These are phyloP conservation scores for Hemicrepidius hirtus DNA, from an alignment of 2,888 invertebrate species.

Conservation along the genomic window DNA sequence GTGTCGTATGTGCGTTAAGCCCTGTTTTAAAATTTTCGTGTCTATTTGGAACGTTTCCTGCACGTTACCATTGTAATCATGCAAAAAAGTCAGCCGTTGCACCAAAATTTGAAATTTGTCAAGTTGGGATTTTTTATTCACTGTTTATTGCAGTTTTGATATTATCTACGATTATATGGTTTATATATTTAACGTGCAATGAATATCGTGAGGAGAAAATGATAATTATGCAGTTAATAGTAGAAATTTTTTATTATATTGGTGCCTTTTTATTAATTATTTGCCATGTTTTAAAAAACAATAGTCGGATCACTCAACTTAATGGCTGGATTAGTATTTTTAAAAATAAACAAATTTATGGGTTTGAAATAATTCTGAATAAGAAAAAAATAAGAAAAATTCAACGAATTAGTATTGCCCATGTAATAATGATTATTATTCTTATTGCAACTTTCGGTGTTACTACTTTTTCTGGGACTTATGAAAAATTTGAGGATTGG, in stretches of 20 bases:
- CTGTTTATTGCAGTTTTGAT: neutral
- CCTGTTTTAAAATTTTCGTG: neutral
- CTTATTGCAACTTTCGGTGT: neutral
- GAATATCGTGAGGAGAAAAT: neutral
- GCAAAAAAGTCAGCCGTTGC: neutral
- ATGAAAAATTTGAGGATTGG: conserved; percentile 19
- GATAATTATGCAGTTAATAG: conserved; percentile 31
- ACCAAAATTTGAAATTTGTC: conserved; percentile 6
- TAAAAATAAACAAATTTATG: neutral
- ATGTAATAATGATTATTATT: neutral
- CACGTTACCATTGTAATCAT: conserved; percentile 18
- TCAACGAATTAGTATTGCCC: neutral
- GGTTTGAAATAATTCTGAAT: neutral
- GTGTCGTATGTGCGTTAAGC: conserved; percentile 20
- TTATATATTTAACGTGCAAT: conserved; percentile 6
- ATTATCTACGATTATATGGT: conserved; percentile 1
- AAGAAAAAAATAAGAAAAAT: neutral
- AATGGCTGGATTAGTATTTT: neutral
- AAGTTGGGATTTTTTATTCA: neutral
- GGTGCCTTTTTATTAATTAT: neutral
- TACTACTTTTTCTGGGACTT: neutral
- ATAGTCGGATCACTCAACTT: neutral
- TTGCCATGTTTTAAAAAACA: neutral
- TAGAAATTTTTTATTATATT: conserved; percentile 41
- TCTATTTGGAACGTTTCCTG: conserved; percentile 12